These are phyloP conservation scores for Oenanthe melanoleuca DNA, from an alignment of 2,113 vertebrate species.

Conservation along the genomic window DNA sequence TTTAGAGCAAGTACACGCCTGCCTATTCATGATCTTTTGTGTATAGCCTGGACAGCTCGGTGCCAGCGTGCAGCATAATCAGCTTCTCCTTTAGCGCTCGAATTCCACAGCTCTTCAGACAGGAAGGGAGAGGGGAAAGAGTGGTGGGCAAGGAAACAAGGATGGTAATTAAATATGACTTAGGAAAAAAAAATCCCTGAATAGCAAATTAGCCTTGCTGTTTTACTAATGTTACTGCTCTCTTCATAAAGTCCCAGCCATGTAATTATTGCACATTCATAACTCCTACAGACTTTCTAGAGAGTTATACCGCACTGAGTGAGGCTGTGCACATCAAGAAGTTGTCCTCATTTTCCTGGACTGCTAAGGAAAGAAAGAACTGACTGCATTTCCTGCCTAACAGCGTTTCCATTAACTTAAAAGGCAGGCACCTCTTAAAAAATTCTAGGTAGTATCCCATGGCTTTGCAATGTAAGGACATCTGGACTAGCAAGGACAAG, in stretches of 20 bases:
- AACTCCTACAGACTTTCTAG: slow-evolving; percentile 23
- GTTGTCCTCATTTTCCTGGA: neutral
- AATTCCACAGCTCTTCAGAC: slow-evolving; percentile 61
- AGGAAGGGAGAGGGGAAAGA: neutral
- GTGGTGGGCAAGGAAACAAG: slow-evolving; percentile 31
- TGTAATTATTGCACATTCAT: slow-evolving; percentile 37
- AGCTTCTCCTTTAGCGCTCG: neutral
- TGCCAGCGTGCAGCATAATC: slow-evolving; percentile 41
- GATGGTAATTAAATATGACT: slow-evolving; percentile 63
- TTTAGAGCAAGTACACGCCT: slow-evolving; percentile 72
- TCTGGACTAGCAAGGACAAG: neutral
- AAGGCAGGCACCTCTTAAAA: neutral
- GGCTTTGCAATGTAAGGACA: neutral
- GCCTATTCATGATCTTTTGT: slow-evolving; percentile 68
- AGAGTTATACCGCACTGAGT: neutral
- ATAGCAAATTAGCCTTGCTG: slow-evolving; percentile 50
- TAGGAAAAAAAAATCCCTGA: neutral
- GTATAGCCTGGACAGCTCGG: slow-evolving; percentile 47
- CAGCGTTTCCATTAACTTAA: neutral
- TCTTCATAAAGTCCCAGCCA: neutral
- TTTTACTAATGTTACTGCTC: slow-evolving; percentile 12
- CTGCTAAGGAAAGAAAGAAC: neutral
- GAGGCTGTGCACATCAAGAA: neutral
- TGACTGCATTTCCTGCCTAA: neutral
- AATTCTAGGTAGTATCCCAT: neutral